Conservation (phyloP, 2,113 vertebrate genomes). For the Cervus canadensis region DNA sequence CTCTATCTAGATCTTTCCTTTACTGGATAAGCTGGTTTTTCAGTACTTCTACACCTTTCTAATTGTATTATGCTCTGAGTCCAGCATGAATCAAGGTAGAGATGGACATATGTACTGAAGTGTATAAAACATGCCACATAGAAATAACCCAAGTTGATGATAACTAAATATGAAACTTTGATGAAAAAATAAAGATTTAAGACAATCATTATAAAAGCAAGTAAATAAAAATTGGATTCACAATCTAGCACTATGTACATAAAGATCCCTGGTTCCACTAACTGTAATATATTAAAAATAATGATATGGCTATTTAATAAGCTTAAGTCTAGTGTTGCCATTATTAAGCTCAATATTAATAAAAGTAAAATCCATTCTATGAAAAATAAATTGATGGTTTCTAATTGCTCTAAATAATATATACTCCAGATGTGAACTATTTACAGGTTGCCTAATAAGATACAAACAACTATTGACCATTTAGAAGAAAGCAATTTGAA, state of each 20-base stretch:
- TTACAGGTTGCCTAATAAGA: not conserved
- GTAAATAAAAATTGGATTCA: not conserved
- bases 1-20: not conserved
- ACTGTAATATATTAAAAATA: not conserved
- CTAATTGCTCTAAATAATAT: not conserved
- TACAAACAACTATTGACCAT: not conserved
- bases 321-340: not conserved
- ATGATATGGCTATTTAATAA: not conserved
- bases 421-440: not conserved
- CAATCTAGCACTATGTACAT: not conserved
- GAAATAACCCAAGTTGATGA: not conserved
- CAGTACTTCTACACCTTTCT: not conserved
- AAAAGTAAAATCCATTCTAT: not conserved
- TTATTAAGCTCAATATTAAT: not conserved
- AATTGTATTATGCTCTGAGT: not conserved
- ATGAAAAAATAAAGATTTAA: not conserved
- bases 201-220: not conserved
- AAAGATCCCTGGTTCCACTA: not conserved
- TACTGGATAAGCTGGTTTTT: not conserved
- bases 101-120: not conserved
- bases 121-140: not conserved
- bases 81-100: not conserved
- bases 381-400: not conserved
- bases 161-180: not conserved
- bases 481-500: not conserved